These are phyloP conservation scores for Corticium candelabrum DNA, from an alignment of 37 sponge, comb jelly and placozoan genomes.

Conservation along the genomic window DNA sequence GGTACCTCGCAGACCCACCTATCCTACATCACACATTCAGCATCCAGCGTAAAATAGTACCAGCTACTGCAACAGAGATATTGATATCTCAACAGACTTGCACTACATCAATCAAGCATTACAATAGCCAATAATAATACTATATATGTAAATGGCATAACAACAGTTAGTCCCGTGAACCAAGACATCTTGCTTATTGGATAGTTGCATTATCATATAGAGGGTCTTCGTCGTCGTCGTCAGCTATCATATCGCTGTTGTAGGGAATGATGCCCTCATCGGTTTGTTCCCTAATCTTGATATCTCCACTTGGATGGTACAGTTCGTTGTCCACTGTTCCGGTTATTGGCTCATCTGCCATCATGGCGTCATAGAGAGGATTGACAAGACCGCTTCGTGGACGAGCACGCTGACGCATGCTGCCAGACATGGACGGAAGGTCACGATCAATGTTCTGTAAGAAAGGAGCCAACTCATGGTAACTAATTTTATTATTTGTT, in stretches of 20 bases:
- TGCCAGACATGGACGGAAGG: neutral
- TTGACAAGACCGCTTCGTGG: neutral
- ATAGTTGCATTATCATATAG: neutral
- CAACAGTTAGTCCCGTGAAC: no score
- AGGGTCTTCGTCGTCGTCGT: neutral
- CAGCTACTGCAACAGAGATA: no score
- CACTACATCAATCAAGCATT: no score
- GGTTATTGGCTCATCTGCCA: neutral
- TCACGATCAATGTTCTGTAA: neutral
- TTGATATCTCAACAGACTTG: no score
- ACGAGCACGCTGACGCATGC: neutral
- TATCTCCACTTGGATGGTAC: neutral
- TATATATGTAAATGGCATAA: no score
- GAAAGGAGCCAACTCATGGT: no score
- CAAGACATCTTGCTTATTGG: no score
- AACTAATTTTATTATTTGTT: no score
- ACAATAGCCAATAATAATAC: no score
- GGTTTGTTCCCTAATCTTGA: neutral
- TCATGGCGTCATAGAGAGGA: slow-evolving; percentile 5
- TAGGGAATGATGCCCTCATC: neutral
- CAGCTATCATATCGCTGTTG: neutral
- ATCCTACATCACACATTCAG: no score
- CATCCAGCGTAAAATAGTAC: no score
- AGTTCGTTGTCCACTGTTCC: neutral
- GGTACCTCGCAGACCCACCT: no score